Base-by-base conservation (phyloP, 23 tunicate species). In the Corella eumyota region DNA sequence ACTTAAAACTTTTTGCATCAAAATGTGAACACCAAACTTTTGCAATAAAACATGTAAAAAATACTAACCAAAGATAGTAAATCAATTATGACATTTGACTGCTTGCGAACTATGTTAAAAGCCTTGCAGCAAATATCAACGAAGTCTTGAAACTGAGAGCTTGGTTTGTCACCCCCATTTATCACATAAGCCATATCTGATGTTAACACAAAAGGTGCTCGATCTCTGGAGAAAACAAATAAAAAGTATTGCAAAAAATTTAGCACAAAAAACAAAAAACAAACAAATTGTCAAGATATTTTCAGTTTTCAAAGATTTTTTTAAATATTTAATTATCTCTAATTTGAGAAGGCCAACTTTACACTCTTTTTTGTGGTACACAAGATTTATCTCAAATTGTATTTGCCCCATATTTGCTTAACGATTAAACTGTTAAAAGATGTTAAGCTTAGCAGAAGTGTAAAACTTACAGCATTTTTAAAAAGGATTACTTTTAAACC, bases 151-250 rank as follows among this genome's bases (percentile, higher is more conserved):
- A 93, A 93, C 58, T 78, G 68, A 6, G 99, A 84, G 25, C 81
- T 70, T 11, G 82, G 83, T 49, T 84, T 70, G 46, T 84, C 99
- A 7, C 99, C 99, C 2, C 93, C 95, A 72, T 93, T 93, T 64
- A 93, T 93, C 34, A 93, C 99, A 67, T 77, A 84, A 24, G 95
- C 99, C 99, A 93, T 93, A 71, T 93, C 99, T 50, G 95, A 78
- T 35, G 99, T 84, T 56, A 93, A 75, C 23, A 93, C 99, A 64
- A 93, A 93, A 1, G 99, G 99, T 0, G 99, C 99, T 4, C 98
- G 84, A 32, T 81, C 91, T 34, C 91, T 80, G 65, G 13, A 60
- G 64, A 6, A 36, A 5, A 69, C 28, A n/a, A n/a, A n/a, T n/a
- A n/a, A n/a, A n/a, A n/a, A n/a, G 1, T 25, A 66, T 6, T 6